Conservation (phyloP, 2,797 vertebrate genomes). For the Pseudochirops cupreus region DNA sequence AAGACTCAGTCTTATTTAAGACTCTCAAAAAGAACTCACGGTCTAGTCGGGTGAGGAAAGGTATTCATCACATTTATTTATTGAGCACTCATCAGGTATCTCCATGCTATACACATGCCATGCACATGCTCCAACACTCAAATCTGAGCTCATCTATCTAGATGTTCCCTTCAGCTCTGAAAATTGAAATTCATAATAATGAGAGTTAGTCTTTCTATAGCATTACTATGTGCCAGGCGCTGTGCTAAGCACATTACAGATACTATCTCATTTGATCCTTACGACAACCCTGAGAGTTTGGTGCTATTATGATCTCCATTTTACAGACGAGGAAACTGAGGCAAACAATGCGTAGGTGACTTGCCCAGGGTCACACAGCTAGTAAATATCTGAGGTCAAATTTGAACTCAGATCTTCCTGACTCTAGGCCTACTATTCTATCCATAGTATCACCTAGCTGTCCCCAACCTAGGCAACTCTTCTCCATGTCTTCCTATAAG, state of each 20-base stretch:
- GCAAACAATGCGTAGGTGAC: neutral
- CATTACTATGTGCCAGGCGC: neutral
- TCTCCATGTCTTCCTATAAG: neutral
- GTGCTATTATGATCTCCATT: neutral
- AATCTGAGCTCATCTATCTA: neutral
- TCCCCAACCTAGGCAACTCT: neutral
- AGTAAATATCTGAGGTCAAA: neutral
- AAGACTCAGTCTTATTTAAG: neutral
- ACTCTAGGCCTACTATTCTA: neutral
- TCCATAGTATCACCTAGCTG: neutral
- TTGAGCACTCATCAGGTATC: neutral
- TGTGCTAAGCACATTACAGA: neutral
- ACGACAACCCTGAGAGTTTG: neutral
- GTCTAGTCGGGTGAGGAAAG: neutral
- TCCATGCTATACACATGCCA: neutral
- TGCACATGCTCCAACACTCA: neutral
- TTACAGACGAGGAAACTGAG: neutral
- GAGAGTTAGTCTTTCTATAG: neutral
- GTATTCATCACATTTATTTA: neutral
- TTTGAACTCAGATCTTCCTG: neutral
- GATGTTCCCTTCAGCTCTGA: neutral
- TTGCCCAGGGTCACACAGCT: neutral
- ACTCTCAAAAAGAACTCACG: neutral
- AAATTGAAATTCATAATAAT: neutral
- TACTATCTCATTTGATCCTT: neutral